These are phyloP conservation scores for Drosophila serrata DNA, from an alignment of 1,140 invertebrate genomes.

Conservation along the genomic window DNA sequence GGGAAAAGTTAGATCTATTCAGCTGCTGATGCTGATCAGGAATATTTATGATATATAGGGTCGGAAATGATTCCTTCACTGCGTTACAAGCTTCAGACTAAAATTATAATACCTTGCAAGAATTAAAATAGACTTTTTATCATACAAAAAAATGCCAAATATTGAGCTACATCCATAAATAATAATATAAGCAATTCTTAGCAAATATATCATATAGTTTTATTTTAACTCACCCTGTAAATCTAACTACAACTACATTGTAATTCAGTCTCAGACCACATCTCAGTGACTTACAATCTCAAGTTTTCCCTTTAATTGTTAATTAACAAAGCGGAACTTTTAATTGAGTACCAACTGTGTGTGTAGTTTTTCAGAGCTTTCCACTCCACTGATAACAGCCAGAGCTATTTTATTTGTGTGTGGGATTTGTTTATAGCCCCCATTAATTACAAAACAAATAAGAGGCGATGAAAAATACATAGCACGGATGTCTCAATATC, in stretches of 20 bases:
- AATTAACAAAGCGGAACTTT: conserved; percentile 72
- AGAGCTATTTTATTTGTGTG: conserved; percentile 28
- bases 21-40: too few relatives aligned
- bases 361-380: conserved; percentile 27
- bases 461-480: not conserved
- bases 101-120: too few relatives aligned
- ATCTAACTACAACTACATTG: conserved; percentile 22
- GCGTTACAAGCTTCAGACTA: too few relatives aligned
- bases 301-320: conserved; percentile 41
- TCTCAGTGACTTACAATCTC: conserved; percentile 40
- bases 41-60: too few relatives aligned
- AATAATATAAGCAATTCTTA: not conserved
- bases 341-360: conserved; percentile 55
- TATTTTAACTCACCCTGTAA: conserved; percentile 10
- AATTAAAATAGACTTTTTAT: too few relatives aligned
- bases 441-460: conserved; percentile 46
- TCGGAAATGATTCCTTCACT: too few relatives aligned
- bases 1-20: too few relatives aligned
- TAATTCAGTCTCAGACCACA: conserved; percentile 9
- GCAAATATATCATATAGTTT: not conserved
- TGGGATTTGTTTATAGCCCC: conserved; percentile 52
- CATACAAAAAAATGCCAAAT: too few relatives aligned
- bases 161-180: not conserved
- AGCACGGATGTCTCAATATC: conserved; percentile 13
- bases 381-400: conserved; percentile 48